phyloP scores from a whole-genome alignment of 92 coral and sea anemone genomes.

The Phenganax stokvisi region DNA sequence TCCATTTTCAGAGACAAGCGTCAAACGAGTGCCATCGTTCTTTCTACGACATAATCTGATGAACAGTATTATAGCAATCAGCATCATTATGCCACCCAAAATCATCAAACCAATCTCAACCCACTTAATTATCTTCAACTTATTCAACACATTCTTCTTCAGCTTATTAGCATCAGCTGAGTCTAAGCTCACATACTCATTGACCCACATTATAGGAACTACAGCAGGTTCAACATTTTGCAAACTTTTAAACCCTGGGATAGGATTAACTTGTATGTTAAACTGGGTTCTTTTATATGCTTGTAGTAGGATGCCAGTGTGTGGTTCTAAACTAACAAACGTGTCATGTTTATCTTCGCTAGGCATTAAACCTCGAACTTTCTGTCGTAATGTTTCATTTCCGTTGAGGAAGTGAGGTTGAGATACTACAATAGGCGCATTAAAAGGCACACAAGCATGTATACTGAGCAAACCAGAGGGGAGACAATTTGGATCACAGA shows the following conservation, averaged over 20 bases:
- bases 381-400: slow-evolving; percentile 48
- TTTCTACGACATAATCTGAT: slow-evolving; percentile 15
- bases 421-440: slow-evolving; percentile 71
- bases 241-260: slow-evolving; percentile 49
- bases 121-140: slow-evolving; percentile 59
- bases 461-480: slow-evolving; percentile 79
- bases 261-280: slow-evolving; percentile 63
- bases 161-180: slow-evolving; percentile 52
- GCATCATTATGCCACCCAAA: slow-evolving; percentile 65
- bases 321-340: slow-evolving; percentile 67
- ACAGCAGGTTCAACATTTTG: slow-evolving; percentile 48
- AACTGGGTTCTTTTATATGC: slow-evolving; percentile 76
- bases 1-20: not conserved
- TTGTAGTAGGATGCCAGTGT: slow-evolving; percentile 67
- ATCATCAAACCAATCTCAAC: slow-evolving; percentile 56
- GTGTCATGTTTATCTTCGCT: slow-evolving; percentile 75
- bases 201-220: slow-evolving; percentile 67
- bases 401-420: slow-evolving; percentile 92
- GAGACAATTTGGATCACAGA: slow-evolving; percentile 67
- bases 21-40: not conserved
- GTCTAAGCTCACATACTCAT: slow-evolving; percentile 68
- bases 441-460: slow-evolving; percentile 68
- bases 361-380: slow-evolving; percentile 68
- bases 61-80: slow-evolving; percentile 51
- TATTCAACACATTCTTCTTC: slow-evolving; percentile 57